phyloP scores from a whole-genome alignment of 2,113 vertebrate species.

The Panthera leo region DNA sequence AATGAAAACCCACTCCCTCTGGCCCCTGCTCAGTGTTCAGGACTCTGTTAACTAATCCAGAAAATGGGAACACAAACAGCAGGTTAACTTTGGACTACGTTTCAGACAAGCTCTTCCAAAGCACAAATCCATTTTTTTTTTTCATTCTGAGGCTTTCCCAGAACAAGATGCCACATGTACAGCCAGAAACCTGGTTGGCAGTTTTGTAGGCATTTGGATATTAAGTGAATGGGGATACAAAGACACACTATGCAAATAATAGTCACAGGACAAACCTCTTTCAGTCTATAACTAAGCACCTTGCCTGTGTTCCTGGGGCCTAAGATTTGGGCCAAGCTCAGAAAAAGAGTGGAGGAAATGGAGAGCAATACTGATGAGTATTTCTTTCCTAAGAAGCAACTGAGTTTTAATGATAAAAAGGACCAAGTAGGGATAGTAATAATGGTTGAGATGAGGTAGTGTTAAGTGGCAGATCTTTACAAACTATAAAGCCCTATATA shows the following conservation, averaged over 20 bases:
- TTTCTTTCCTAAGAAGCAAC: neutral
- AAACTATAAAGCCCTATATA: neutral
- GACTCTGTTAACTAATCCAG: neutral
- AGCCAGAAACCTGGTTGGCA: neutral
- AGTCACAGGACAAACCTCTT: neutral
- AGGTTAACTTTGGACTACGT: neutral
- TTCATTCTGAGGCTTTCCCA: neutral
- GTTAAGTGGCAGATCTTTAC: neutral
- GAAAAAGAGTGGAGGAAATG: neutral
- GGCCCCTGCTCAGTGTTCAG: neutral
- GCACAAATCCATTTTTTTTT: neutral
- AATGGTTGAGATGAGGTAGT: neutral
- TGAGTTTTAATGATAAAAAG: conserved; percentile 27
- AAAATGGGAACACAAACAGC: neutral
- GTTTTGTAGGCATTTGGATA: neutral
- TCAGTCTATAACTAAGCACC: neutral
- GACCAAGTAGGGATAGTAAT: neutral
- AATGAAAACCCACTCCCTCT: neutral
- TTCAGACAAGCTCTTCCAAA: conserved; percentile 47
- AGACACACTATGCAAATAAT: neutral
- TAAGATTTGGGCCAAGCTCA: neutral
- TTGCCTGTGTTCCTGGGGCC: neutral
- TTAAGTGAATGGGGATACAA: neutral
- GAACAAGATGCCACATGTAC: neutral
- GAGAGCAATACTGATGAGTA: neutral